These are phyloP conservation scores for Cheilosia vulpina DNA, from an alignment of 2,888 invertebrate species.

Conservation along the genomic window DNA sequence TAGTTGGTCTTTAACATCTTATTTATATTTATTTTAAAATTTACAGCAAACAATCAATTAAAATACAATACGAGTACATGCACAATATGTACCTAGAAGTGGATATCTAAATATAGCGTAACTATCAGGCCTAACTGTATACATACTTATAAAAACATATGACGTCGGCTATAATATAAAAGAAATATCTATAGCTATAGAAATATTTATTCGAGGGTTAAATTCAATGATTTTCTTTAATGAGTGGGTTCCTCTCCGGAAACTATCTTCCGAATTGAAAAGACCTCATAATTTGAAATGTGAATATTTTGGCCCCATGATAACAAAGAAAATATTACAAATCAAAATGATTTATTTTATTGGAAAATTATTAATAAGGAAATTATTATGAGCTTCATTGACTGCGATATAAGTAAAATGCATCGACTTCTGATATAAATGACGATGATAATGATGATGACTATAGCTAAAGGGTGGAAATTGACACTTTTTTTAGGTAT, in stretches of 20 bases:
- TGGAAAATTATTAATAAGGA: slow-evolving; percentile 72
- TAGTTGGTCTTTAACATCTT: too few species aligned
- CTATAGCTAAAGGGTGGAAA: slow-evolving; percentile 46
- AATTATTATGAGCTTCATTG: slow-evolving; percentile 69
- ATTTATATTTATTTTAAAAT: too few species aligned
- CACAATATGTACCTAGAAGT: neutral
- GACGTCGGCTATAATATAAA: neutral
- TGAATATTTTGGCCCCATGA: slow-evolving; percentile 43
- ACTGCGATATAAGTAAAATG: slow-evolving; percentile 50
- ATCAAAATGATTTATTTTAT: slow-evolving; percentile 71
- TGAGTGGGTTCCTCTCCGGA: slow-evolving; percentile 67
- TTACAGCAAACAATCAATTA: too few species aligned
- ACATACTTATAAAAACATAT: neutral
- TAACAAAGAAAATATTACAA: slow-evolving; percentile 59
- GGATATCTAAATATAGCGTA: neutral
- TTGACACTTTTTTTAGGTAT: slow-evolving; percentile 11
- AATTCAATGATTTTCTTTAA: slow-evolving; percentile 66
- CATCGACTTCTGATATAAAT: slow-evolving; percentile 30
- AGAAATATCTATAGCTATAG: slow-evolving; percentile 7
- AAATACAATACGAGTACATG: too few species aligned
- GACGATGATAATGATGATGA: slow-evolving; percentile 40
- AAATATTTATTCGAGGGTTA: slow-evolving; percentile 35
- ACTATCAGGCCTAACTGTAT: neutral
- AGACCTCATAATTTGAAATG: slow-evolving; percentile 60
- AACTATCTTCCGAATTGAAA: slow-evolving; percentile 57